phyloP scores from a whole-genome alignment of 2,113 vertebrate species.

The Athene cunicularia region DNA sequence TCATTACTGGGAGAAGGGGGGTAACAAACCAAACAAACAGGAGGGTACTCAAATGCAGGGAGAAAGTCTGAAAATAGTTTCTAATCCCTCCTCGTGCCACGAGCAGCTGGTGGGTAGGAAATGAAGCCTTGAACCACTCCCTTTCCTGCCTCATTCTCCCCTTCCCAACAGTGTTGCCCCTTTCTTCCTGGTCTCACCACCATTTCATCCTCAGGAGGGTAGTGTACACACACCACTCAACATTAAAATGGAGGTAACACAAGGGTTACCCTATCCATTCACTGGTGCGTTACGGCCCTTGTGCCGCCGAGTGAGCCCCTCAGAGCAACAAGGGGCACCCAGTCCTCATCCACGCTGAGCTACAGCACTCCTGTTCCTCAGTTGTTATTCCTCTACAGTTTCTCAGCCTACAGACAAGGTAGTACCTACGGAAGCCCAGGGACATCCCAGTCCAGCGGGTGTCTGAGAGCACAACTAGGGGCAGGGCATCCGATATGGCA shows the following conservation, averaged over 20 bases:
- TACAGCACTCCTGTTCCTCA: accelerated
- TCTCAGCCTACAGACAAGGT: not conserved
- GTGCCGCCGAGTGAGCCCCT: not conserved
- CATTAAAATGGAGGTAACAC: not conserved
- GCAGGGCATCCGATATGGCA: not conserved
- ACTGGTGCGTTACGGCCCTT: accelerated
- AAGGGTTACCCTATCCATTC: accelerated
- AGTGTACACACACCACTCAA: accelerated
- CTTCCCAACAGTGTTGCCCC: not conserved
- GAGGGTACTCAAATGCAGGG: not conserved
- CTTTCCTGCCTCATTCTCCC: not conserved
- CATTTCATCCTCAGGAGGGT: not conserved
- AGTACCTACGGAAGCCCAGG: not conserved
- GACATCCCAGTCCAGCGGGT: accelerated
- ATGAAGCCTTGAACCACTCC: not conserved
- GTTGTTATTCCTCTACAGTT: accelerated
- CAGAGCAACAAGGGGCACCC: not conserved
- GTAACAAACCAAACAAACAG: not conserved
- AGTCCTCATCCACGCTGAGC: not conserved
- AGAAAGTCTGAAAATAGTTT: not conserved
- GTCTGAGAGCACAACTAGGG: not conserved
- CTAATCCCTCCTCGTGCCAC: not conserved
- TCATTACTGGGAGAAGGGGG: not conserved
- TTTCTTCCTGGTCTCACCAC: not conserved
- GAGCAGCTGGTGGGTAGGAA: not conserved